Base-by-base conservation (phyloP, 1,140 invertebrate genomes). In the Pomacea maculata region DNA sequence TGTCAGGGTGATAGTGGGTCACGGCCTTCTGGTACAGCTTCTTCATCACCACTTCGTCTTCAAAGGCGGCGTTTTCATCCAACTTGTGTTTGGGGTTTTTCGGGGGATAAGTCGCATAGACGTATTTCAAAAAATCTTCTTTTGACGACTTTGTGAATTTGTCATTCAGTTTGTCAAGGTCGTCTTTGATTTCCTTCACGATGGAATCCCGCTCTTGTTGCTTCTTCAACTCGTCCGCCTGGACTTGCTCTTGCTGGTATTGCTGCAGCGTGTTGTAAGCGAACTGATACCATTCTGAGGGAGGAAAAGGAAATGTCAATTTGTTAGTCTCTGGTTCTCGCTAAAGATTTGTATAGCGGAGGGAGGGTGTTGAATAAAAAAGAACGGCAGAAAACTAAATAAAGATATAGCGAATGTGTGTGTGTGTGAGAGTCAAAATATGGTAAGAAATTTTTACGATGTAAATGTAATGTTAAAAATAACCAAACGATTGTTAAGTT, bases 1-100 rank as follows among this genome's bases (percentile, higher is more conserved):
- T 80, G 65, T 87, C 86, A 1, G 86, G 86, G 65, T 87, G 86
- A 64, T 85, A 87, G 79, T 87, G 84, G 12, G 84, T 73, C n/a
- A 86, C 82, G 0, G 85, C 86, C 65, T 83, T 82, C 76, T 83
- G 83, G 34, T 85, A 82, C 25, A 82, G 25, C 63, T 86, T 86
- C 75, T 86, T 85, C 57, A 82, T 15, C n/a, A 82, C 72, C 9
- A 14, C 17, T 9, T n/a, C 0, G 10, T 70, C 67, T 25, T 70
- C 67, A 25, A 34, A 34, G n/a, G 34, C 67, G 67, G 34, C 12
- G 11, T 70, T 25, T 14, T 63, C 75, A 11, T 61, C 77, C 25
- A 83, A 19, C 68, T 84, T 85, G 57, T 87, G 75, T 0, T 52
- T 75, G 19, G 77, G 52, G 55, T 86, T 85, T 52, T 83, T 86